Conservation (phyloP, 2,797 vertebrate species). For the Molossus molossus region DNA sequence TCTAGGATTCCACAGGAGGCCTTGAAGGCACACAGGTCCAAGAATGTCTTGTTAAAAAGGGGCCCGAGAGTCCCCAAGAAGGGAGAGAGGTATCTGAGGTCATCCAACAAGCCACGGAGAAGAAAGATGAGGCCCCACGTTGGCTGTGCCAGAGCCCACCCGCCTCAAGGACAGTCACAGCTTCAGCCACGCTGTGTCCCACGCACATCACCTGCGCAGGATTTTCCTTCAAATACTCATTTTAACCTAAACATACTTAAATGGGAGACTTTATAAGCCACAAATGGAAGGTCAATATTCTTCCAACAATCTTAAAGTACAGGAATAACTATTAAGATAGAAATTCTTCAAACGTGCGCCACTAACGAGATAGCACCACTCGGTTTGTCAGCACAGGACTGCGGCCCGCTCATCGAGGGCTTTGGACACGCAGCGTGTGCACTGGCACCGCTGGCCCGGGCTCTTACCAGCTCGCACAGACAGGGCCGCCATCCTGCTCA, state of each 20-base stretch:
- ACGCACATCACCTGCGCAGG: accelerated
- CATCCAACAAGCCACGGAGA: neutral
- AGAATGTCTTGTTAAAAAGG: neutral
- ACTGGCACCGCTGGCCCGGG: neutral
- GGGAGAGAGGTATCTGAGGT: neutral
- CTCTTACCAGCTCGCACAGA: too few species aligned
- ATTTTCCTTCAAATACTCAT: neutral
- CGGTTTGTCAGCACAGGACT: too few species aligned
- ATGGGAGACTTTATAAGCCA: neutral
- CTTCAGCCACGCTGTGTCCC: neutral
- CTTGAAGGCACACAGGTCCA: neutral
- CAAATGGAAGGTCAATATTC: neutral
- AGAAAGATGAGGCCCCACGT: neutral
- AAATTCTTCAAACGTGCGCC: neutral
- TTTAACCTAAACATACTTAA: neutral
- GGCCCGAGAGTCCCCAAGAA: neutral
- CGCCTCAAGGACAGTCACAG: neutral
- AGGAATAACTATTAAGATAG: neutral
- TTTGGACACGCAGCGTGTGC: neutral
- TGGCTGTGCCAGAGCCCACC: accelerated
- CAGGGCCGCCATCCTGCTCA: neutral
- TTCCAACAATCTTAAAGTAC: neutral
- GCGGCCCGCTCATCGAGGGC: neutral
- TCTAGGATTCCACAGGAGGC: neutral
- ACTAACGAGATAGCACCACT: neutral